Evolutionary conservation across 2,888 invertebrate species (phyloP).

Genomic region (Ptychoptera albimana): DNA sequence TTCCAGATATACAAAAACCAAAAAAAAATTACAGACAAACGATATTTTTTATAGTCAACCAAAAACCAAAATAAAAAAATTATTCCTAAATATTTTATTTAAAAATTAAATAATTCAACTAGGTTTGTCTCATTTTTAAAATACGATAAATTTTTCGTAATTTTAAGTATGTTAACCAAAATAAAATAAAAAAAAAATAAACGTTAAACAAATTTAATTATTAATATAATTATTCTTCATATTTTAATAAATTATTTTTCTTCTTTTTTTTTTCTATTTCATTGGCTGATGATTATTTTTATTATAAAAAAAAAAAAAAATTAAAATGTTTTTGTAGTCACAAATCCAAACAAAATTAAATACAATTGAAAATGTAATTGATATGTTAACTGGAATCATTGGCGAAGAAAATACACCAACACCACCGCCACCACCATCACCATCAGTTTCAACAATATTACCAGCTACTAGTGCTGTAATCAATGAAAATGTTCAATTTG

Average conservation of each 20-base stretch:
- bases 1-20: too few species aligned
- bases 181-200: not conserved
- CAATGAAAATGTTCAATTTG: too few species aligned
- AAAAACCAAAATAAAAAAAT: not conserved
- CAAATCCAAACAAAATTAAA: constrained; percentile 33
- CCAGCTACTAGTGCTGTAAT: not conserved
- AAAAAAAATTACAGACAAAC: too few species aligned
- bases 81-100: not conserved
- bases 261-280: not conserved
- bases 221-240: not conserved
- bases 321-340: constrained; percentile 15
- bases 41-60: too few species aligned
- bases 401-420: constrained; percentile 41
- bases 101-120: not conserved
- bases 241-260: not conserved
- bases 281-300: not conserved
- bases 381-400: constrained; percentile 73
- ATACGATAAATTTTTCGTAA: not conserved
- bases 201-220: not conserved
- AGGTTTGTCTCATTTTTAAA: not conserved
- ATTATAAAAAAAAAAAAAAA: not conserved
- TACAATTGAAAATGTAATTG: constrained; percentile 74
- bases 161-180: not conserved
- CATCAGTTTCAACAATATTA: constrained; percentile 7
- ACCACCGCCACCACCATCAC: constrained; percentile 11